A percentile compares a stretch with the other conserved stretches of the same genome.
Conservation (phyloP, 2,113 vertebrate genomes). For the Cebidichthys violaceus region DNA sequence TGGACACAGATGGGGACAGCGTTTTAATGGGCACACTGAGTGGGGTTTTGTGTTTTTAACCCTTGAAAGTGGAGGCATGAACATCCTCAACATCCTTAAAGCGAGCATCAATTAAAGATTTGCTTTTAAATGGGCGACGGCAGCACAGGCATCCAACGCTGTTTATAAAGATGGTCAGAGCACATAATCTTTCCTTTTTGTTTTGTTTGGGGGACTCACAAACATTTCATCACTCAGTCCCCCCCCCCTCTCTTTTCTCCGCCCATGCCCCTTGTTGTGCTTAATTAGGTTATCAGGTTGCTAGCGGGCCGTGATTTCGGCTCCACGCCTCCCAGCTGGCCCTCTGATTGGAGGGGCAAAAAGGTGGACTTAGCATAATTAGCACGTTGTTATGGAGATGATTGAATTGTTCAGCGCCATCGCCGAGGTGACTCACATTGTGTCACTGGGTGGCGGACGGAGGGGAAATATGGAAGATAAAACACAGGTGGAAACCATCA, state of each 20-base stretch:
- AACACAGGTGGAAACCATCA: background rate
- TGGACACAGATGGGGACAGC: constrained; percentile 72
- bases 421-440: background rate
- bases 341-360: constrained; percentile 73
- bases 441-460: background rate
- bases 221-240: constrained; percentile 43
- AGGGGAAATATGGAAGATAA: background rate
- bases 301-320: constrained; percentile 60
- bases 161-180: background rate
- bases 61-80: constrained; percentile 57
- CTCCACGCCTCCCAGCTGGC: constrained; percentile 67
- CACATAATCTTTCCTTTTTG: background rate
- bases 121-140: constrained; percentile 39
- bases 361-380: constrained; percentile 71
- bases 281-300: constrained; percentile 78
- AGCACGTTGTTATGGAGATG: constrained; percentile 68
- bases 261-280: constrained; percentile 51
- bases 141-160: constrained; percentile 12
- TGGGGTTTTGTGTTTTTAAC: constrained; percentile 77
- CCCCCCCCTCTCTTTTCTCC: background rate
- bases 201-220: background rate
- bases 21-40: constrained; percentile 68
- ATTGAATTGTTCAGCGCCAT: constrained; percentile 51
- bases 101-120: constrained; percentile 74
- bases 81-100: constrained; percentile 45